Conservation (phyloP, 2,113 vertebrate genomes). For the Calidris pygmaea region DNA sequence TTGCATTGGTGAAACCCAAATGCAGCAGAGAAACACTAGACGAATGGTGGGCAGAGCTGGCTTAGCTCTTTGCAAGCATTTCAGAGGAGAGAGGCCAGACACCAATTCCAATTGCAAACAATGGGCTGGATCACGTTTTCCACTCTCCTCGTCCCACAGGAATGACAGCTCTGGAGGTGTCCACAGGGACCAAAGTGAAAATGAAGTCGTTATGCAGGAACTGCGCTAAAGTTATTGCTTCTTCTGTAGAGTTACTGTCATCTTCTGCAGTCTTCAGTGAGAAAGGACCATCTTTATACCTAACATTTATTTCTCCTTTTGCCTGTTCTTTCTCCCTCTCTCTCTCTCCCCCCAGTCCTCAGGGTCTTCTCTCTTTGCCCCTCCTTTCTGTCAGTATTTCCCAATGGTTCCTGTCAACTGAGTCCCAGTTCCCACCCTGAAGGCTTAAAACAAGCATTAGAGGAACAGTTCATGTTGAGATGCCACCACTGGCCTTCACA, state of each 20-base stretch:
- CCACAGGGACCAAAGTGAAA: not conserved
- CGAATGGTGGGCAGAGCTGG: accelerated
- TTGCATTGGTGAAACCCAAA: not conserved
- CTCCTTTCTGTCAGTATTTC: not conserved
- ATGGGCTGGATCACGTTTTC: not conserved
- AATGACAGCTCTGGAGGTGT: not conserved
- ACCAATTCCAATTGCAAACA: not conserved
- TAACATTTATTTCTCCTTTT: not conserved
- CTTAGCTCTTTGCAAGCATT: not conserved
- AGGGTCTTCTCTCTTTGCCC: not conserved
- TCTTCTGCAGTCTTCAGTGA: not conserved
- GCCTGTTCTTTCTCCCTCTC: not conserved
- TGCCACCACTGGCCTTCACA: not conserved
- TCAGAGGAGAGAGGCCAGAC: not conserved
- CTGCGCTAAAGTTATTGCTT: not conserved
- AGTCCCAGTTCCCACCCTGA: not conserved
- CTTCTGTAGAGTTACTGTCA: not conserved
- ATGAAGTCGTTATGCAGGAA: not conserved
- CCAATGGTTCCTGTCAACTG: not conserved
- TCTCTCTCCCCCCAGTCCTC: not conserved
- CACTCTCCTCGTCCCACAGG: not conserved
- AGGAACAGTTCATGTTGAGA: not conserved
- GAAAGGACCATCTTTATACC: not conserved
- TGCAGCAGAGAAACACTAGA: accelerated
- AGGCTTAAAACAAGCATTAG: not conserved